Evolutionary conservation across 2,797 vertebrate genomes (phyloP).

Genomic region (Euthynnus affinis): DNA sequence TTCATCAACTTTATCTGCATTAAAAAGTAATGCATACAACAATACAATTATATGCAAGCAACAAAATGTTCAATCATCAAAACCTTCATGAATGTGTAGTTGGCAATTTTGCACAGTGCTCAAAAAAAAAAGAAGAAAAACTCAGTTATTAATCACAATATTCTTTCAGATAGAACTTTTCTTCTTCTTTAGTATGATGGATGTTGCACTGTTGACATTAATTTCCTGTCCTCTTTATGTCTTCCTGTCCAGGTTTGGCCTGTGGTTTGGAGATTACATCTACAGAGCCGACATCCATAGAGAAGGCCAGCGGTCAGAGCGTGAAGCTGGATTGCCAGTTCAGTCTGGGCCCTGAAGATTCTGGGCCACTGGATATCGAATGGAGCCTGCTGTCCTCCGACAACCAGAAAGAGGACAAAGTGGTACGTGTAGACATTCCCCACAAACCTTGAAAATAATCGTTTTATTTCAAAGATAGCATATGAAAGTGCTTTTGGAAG

Average conservation of each 20-base stretch:
- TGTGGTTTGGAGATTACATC: conserved; percentile 88
- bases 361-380: conserved; percentile 93
- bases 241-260: conserved; percentile 67
- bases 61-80: background rate
- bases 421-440: conserved; percentile 84
- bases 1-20: background rate
- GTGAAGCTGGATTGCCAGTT: conserved; percentile 92
- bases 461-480: conserved; percentile 7
- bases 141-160: background rate
- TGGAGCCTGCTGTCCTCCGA: conserved; percentile 92
- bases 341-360: conserved; percentile 80
- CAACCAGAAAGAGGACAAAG: conserved; percentile 90
- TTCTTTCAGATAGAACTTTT: background rate
- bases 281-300: conserved; percentile 75
- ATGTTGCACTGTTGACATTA: background rate
- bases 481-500: background rate
- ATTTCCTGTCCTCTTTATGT: conserved; percentile 10
- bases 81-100: background rate
- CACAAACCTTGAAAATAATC: background rate
- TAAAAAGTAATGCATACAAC: background rate
- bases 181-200: background rate
- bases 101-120: background rate
- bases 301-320: conserved; percentile 92
- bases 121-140: background rate
- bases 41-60: background rate